Base-by-base conservation (phyloP, 1,140 invertebrate species). In the Galleria mellonella region DNA sequence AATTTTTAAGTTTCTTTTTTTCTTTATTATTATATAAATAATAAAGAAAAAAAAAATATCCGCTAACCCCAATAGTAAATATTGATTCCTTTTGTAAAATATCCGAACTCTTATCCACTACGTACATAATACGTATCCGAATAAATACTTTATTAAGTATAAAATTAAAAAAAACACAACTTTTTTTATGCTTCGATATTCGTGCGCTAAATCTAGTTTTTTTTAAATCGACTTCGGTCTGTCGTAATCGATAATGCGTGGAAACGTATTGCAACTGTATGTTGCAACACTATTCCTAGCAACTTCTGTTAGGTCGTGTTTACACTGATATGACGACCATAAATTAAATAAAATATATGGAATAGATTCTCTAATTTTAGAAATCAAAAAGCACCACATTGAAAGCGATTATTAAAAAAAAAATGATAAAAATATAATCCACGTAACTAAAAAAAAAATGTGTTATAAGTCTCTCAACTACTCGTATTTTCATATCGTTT, bases 91-190 rank as follows among this genome's bases (percentile, higher is more conserved):
- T 31, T 35, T 17, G 37, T 31, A 47, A 32, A 36, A 33, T 47
- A 53, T 41, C 35, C 63, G 35, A 37, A 9, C 6, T 3, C 35
- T 69, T 70, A 77, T 12, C 15, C 36, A 38, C 69, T 79, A 79
- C 68, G 56, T 70, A 66, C 62, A 70, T 62, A 51, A 71, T 78
- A 74, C 72, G 67, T 70, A 72, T 70, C 58, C 65, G 68, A 79
- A 79, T 79, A 83, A 79, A 79, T 78, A 81, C 67, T 64, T 73
- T 63, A 68, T 59, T 74, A 78, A 81, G 74, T 81, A 81, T 79
- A 83, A 79, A 83, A 77, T 79, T 77, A 65, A 74, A 82, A 79
- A 76, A 78, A 69, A 77, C 73, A 77, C 67, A 75, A 68, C 66
- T 73, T 59, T 51, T 59, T 71, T 70, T 69, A 67, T 71, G 62